Percentiles rank a stretch among this genome's conserved stretches.
Conservation (phyloP, 2,888 invertebrate genomes). For the Lycophotia porphyrea region DNA sequence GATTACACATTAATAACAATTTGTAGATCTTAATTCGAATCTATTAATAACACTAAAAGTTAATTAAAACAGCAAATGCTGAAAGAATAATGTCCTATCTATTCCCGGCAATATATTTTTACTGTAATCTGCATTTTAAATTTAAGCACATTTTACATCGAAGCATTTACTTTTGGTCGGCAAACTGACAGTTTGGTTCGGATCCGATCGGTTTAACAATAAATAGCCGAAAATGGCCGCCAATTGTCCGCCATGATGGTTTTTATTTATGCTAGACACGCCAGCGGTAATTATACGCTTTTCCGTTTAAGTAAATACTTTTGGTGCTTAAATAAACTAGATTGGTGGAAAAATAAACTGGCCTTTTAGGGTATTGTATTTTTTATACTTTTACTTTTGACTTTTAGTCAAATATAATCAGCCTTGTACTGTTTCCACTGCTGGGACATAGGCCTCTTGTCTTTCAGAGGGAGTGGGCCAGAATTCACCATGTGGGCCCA, state of each 20-base stretch:
- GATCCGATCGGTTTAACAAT: constrained; percentile 53
- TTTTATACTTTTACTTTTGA: constrained; percentile 7
- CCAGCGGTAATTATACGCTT: constrained; percentile 53
- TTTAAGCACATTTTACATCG: constrained; percentile 52
- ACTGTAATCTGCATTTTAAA: constrained; percentile 35
- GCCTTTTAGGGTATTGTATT: background rate
- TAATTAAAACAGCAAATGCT: constrained; percentile 28
- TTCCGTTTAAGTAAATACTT: constrained; percentile 52
- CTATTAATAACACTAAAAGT: constrained; percentile 36
- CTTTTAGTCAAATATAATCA: background rate
- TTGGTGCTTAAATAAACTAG: constrained; percentile 35
- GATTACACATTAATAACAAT: constrained; percentile 35
- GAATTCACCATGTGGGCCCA: background rate
- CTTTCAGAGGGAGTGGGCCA: too few species aligned
- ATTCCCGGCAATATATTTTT: constrained; percentile 26
- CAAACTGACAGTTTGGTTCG: constrained; percentile 64
- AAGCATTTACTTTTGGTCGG: constrained; percentile 63
- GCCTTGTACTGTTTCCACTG: background rate
- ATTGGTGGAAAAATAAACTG: constrained; percentile 28
- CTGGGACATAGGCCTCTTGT: background rate
- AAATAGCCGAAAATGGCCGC: constrained; percentile 60
- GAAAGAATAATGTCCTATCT: constrained; percentile 26
- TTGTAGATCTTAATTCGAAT: constrained; percentile 37
- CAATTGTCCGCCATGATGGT: constrained; percentile 56
- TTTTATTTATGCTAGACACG: constrained; percentile 62